These are phyloP conservation scores for Argyrosomus regius DNA, from an alignment of 2,797 vertebrate genomes.

Conservation along the genomic window DNA sequence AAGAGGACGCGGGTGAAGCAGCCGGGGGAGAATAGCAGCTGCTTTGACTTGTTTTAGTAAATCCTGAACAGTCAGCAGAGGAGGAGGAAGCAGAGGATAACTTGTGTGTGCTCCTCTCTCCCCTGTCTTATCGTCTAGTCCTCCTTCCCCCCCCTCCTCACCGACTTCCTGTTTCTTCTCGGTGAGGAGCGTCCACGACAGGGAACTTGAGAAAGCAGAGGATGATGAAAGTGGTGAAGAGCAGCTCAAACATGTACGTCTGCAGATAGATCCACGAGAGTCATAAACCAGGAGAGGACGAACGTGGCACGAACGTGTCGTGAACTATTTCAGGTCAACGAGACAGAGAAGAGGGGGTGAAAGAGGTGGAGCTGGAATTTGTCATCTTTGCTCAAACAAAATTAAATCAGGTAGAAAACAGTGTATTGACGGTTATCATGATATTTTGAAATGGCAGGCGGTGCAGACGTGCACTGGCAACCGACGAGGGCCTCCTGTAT, in stretches of 20 bases:
- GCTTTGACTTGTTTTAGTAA: conserved; percentile 36
- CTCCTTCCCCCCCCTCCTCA: conserved; percentile 34
- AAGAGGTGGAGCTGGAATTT: conserved; percentile 11
- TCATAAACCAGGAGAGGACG: neutral
- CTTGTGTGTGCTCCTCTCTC: conserved; percentile 30
- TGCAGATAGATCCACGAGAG: conserved; percentile 14
- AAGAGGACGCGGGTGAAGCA: conserved; percentile 24
- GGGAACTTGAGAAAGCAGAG: conserved; percentile 24
- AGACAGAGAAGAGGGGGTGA: neutral
- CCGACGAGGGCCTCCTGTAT: neutral
- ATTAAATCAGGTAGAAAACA: conserved; percentile 29
- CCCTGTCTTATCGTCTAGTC: conserved; percentile 28
- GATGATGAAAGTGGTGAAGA: conserved; percentile 41
- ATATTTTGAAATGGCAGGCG: neutral
- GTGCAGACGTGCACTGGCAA: neutral
- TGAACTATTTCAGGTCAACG: neutral
- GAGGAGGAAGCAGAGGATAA: conserved; percentile 24
- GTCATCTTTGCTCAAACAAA: neutral
- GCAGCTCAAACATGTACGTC: conserved; percentile 20
- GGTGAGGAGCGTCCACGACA: conserved; percentile 52
- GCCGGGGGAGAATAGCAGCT: conserved; percentile 57
- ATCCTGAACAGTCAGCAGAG: conserved; percentile 33
- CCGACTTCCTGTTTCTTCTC: conserved; percentile 60
- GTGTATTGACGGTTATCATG: neutral
- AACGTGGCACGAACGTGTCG: neutral